A percentile compares a stretch with the other conserved stretches of the same genome.
Evolutionary conservation across 1,140 invertebrate genomes (phyloP).

Genomic region (Magallana gigas): DNA sequence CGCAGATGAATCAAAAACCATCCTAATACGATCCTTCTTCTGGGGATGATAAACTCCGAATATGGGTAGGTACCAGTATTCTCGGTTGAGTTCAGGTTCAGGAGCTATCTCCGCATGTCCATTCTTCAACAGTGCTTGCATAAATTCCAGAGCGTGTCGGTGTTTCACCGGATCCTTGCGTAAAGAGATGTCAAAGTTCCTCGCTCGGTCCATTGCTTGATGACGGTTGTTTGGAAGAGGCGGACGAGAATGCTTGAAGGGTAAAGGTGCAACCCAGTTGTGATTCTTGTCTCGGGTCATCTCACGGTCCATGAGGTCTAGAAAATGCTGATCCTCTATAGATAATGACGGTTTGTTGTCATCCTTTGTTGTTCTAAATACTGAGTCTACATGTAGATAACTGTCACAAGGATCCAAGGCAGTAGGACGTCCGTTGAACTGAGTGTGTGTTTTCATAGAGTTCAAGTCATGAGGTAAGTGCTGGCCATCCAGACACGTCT

Average conservation of each 20-base stretch:
- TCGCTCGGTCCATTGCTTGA: conserved; percentile 45
- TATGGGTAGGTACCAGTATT: conserved; percentile 60
- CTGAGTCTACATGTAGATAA: too few species aligned
- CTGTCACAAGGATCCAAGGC: too few species aligned
- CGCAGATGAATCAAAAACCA: background rate
- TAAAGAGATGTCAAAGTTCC: conserved; percentile 41
- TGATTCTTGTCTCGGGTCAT: too few species aligned
- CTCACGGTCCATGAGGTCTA: too few species aligned
- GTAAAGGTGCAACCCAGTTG: too few species aligned
- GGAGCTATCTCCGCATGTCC: conserved; percentile 56
- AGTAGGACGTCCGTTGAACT: too few species aligned
- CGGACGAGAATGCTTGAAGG: background rate
- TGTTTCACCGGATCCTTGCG: conserved; percentile 24
- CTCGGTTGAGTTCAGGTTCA: conserved; percentile 21
- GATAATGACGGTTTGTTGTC: too few species aligned
- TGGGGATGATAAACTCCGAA: conserved; percentile 60
- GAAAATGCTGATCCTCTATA: too few species aligned
- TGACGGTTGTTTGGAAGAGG: conserved; percentile 50
- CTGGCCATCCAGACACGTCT: too few species aligned
- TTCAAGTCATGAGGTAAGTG: too few species aligned
- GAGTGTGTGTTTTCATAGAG: too few species aligned
- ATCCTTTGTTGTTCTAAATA: too few species aligned
- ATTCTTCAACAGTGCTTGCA: conserved; percentile 54
- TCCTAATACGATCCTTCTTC: background rate
- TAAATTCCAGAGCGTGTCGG: conserved; percentile 34